Base-by-base conservation (phyloP, 92 coral and sea anemone genomes). In the Pocillopora meandrina region DNA sequence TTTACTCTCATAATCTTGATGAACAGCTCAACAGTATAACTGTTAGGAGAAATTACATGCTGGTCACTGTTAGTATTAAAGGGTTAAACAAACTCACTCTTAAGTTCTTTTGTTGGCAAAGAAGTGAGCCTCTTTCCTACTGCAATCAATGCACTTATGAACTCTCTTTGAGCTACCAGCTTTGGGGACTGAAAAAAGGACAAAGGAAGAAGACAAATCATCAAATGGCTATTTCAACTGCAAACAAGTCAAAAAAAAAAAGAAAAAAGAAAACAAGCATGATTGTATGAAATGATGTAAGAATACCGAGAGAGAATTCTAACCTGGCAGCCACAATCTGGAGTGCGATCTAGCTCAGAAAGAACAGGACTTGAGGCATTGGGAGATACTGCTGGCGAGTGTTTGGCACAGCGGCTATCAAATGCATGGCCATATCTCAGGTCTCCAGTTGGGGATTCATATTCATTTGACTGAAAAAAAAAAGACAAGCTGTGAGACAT, bases 381-480 rank as follows among this genome's bases (percentile, higher is more conserved):
- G 68, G 94, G 94, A 49, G 98, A 92, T 70, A 91, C 83, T 34
- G 75, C 75, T 7, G 93, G 90, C 5, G 97, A 87, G 69, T 96
- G 99, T 73, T 88, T 96, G 63, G 78, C 85, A 73, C 99, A 96
- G 87, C 90, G 94, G 72, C 98, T 93, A 79, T 96, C 99, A 89
- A 96, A 96, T 65, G 99, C 99, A 83, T 96, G 99, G 73, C 99
- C 99, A 90, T 96, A 96, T 72, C 99, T 85, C 88, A 96, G 83
- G 84, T 96, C 99, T 60, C 98, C 94, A 74, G 79, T 67, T 61
- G 75, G 88, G 19, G 88, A 78, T 47, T 91, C 94, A 84, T 85
- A 94, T 56, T 95, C 98, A 80, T 90, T 92, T 23, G 95, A 90
- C 99, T 96, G 56, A 34, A 71, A 62, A 18, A 80, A 72, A 31